phyloP scores from a whole-genome alignment of 2,888 invertebrate genomes.

The Mechanitis mazaeus region DNA sequence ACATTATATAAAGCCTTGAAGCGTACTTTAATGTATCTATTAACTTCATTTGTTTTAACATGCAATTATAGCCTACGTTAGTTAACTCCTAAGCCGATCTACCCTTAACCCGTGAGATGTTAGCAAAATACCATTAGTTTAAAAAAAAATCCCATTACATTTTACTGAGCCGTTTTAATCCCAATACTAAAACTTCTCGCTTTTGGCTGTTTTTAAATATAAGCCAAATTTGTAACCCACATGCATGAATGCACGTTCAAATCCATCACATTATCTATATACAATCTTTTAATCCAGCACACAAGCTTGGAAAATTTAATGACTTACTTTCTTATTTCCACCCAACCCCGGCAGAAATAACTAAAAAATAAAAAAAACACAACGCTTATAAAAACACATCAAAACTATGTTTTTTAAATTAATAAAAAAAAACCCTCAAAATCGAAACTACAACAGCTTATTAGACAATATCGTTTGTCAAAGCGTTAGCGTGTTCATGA shows the following conservation, averaged over 20 bases:
- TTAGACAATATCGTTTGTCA: neutral
- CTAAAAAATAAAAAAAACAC: constrained; percentile 63
- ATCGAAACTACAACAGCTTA: neutral
- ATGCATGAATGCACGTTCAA: constrained; percentile 21
- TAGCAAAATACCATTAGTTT: constrained; percentile 23
- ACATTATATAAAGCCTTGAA: constrained; percentile 12
- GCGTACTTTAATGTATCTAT: constrained; percentile 2
- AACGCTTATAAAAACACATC: constrained; percentile 22
- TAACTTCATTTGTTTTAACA: constrained; percentile 8
- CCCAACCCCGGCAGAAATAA: constrained; percentile 67
- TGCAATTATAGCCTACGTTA: constrained; percentile 8
- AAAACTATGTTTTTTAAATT: neutral
- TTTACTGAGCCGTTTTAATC: neutral
- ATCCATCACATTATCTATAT: constrained; percentile 23
- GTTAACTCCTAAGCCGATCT: neutral
- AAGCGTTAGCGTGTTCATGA: constrained; percentile 5
- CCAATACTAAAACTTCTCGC: neutral
- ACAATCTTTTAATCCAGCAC: constrained; percentile 40
- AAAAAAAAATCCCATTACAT: constrained; percentile 9
- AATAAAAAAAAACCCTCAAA: constrained; percentile 13
- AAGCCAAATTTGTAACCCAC: neutral
- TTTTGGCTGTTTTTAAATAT: neutral
- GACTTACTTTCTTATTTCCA: constrained; percentile 71
- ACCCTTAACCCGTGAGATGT: constrained; percentile 6
- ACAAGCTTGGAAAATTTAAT: constrained; percentile 52